Evolutionary conservation across 1,140 invertebrate genomes (phyloP).

Genomic region (Lutraria rhynchaena): DNA sequence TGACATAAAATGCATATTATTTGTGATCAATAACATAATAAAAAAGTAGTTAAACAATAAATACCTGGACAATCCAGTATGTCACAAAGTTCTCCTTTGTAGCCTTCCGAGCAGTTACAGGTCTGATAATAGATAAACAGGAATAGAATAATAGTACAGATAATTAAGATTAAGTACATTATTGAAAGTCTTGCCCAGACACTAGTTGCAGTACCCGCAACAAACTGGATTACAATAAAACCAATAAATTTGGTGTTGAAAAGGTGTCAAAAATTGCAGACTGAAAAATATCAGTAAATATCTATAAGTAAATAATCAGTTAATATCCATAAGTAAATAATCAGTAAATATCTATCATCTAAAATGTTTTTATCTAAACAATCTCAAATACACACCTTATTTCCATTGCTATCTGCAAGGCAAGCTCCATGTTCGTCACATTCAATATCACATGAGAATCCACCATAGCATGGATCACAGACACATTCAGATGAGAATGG

Average conservation of each 20-base stretch:
- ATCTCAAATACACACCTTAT: conserved; percentile 29
- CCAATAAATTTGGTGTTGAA: not conserved
- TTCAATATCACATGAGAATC: conserved; percentile 66
- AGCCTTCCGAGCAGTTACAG: conserved; percentile 80
- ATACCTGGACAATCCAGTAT: conserved; percentile 68
- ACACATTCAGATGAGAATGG: conserved; percentile 66
- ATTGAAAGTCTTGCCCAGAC: not conserved
- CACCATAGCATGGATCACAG: conserved; percentile 72
- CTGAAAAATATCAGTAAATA: too few relatives aligned
- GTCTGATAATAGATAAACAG: conserved; percentile 32
- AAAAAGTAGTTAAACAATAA: too few relatives aligned
- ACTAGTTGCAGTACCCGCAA: not conserved
- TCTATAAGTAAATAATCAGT: too few relatives aligned
- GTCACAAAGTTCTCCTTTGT: conserved; percentile 78
- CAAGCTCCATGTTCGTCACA: conserved; percentile 70
- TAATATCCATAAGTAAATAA: too few relatives aligned
- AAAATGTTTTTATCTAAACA: too few relatives aligned
- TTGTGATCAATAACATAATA: too few relatives aligned
- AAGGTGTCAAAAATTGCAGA: too few relatives aligned
- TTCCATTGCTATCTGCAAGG: conserved; percentile 59
- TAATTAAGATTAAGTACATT: too few relatives aligned
- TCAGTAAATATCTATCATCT: too few relatives aligned
- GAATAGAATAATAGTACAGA: not conserved
- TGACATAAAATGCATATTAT: too few relatives aligned
- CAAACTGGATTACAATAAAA: not conserved